Conservation (phyloP, 1,140 invertebrate genomes). For the Oreohelix idahoensis region DNA sequence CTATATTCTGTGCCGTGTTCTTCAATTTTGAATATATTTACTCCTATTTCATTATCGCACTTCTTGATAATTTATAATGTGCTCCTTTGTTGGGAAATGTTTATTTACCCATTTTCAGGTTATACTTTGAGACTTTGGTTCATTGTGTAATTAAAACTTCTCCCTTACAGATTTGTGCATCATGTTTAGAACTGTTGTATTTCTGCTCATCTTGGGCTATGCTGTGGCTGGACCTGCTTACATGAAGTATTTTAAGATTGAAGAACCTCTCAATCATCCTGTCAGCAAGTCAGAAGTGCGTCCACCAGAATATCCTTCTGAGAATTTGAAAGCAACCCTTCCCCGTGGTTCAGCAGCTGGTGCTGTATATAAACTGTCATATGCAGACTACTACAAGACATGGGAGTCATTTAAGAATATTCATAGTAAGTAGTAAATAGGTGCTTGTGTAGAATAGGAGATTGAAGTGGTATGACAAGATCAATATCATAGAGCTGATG, state of each 20-base stretch:
- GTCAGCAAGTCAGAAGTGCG: not conserved
- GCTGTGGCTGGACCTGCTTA: constrained; percentile 23
- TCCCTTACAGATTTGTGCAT: not conserved
- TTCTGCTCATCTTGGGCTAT: not conserved
- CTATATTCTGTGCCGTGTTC: no score
- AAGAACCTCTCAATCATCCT: not conserved
- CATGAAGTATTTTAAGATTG: constrained; percentile 35
- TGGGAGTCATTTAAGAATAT: constrained; percentile 49
- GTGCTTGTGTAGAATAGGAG: no score
- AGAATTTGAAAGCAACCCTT: not conserved
- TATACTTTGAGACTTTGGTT: no score
- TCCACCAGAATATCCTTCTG: not conserved
- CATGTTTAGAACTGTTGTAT: not conserved
- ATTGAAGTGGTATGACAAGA: no score
- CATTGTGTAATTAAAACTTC: not conserved
- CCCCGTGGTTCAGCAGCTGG: not conserved
- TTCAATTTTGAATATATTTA: no score
- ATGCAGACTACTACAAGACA: constrained; percentile 44
- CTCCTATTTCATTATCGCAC: no score
- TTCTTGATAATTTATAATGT: no score
- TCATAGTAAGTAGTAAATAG: constrained; percentile 45
- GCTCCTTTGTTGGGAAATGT: no score
- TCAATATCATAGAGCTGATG: no score
- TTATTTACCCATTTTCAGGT: no score
- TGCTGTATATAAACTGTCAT: constrained; percentile 36